Evolutionary conservation across 1,140 invertebrate genomes (phyloP).

Genomic region (Cataglyphis hispanica): DNA sequence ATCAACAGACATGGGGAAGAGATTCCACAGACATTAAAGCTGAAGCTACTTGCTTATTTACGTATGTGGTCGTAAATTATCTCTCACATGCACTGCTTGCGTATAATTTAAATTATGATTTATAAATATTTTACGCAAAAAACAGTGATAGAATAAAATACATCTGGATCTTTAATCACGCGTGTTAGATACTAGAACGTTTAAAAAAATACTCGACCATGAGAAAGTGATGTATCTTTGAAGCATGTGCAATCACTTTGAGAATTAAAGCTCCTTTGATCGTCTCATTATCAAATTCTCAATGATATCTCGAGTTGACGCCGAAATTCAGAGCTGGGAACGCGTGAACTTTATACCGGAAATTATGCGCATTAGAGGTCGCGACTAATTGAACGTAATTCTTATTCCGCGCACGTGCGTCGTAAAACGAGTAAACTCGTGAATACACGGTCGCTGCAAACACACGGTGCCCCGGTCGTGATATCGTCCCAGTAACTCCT

Average conservation of each 20-base stretch:
- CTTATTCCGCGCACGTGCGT: conserved; percentile 71
- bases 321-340: background rate
- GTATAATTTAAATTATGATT: background rate
- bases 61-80: background rate
- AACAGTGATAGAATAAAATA: background rate
- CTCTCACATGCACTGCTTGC: background rate
- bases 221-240: background rate
- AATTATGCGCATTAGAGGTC: conserved; percentile 53
- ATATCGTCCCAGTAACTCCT: conserved; percentile 21
- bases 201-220: background rate
- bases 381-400: conserved; percentile 73
- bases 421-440: conserved; percentile 51
- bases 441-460: background rate
- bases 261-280: background rate
- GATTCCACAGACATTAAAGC: background rate
- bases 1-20: background rate
- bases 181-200: background rate
- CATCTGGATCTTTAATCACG: background rate
- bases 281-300: conserved; percentile 1
- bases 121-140: background rate
- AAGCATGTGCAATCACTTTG: background rate
- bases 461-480: background rate
- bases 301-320: background rate
- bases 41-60: background rate
- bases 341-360: conserved; percentile 62